Base-by-base conservation (phyloP, 2,113 vertebrate genomes). In the Larimichthys polyactis region DNA sequence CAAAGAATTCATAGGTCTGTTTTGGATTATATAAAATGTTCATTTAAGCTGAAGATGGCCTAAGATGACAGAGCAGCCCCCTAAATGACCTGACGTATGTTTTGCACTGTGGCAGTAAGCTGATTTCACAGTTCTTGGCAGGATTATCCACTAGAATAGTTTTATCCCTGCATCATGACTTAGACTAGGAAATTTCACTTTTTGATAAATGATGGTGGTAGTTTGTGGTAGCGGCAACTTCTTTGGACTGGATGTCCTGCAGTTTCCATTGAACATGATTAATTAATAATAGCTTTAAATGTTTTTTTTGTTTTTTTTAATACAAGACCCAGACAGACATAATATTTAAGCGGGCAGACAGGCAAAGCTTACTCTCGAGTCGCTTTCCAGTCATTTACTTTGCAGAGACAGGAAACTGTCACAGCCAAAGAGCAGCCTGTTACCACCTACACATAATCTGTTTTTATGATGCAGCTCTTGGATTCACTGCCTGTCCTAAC, bases 51-150 rank as follows among this genome's bases (percentile, higher is more conserved):
- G 55, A 83, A 78, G 76, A 67, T 49, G 32, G 77, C 69, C 55
- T 19, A 16, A 78, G 75, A 78, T 63, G 83, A 79, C 29, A 29
- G 70, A 32, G 40, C 20, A 2, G 46, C 44, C 43, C n/a, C 27
- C 27, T 27, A 27, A 27, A 27, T 27, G 27, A 27, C 2, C 27
- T 27, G 27, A 27, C 27, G 27, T 79, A 59, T 58, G 67, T 40
- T 79, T 82, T 76, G 84, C 78, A 55, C 80, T 78, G 68, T 73
- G 67, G 79, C 86, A 77, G 69, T 87, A 85, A 89, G 75, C 84
- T 85, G 84, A 89, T 90, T 88, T 87, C 69, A 84, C 79, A 81
- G 66, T 82, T 90, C 70, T 78, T 81, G 68, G 80, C 67, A 73
- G 72, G 76, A 89, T 90, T 86, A 90, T 87, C 87, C 78, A 62